These are phyloP conservation scores for Clivina fossor DNA, from an alignment of 2,888 invertebrate species.

Conservation along the genomic window DNA sequence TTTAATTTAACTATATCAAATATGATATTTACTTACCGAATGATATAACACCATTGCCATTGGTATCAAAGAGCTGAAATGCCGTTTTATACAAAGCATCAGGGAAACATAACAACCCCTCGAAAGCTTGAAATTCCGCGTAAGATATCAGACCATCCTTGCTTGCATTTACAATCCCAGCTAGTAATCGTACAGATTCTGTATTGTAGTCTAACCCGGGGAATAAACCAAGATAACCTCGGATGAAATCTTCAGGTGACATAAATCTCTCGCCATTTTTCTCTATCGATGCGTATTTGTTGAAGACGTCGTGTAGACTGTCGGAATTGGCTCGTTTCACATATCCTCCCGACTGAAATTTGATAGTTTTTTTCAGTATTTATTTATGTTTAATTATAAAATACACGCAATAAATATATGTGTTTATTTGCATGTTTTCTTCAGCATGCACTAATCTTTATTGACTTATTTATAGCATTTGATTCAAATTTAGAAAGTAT, in stretches of 20 bases:
- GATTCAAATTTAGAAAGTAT: too few species aligned
- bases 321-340: slow-evolving; percentile 87
- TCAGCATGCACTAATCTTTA: too few species aligned
- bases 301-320: slow-evolving; percentile 84
- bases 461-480: too few species aligned
- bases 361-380: slow-evolving; percentile 1
- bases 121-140: slow-evolving; percentile 97
- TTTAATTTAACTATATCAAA: too few species aligned
- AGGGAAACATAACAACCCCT: slow-evolving; percentile 92
- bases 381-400: too few species aligned
- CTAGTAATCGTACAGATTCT: slow-evolving; percentile 87
- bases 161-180: slow-evolving; percentile 88
- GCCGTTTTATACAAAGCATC: slow-evolving; percentile 98
- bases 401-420: too few species aligned
- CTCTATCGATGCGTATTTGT: slow-evolving; percentile 86
- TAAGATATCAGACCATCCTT: slow-evolving; percentile 95
- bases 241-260: slow-evolving; percentile 92
- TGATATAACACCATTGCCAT: slow-evolving; percentile 94
- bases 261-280: slow-evolving; percentile 88
- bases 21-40: slow-evolving; percentile 71
- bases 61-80: slow-evolving; percentile 97
- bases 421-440: too few species aligned
- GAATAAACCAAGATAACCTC: slow-evolving; percentile 87
- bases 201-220: slow-evolving; percentile 67
- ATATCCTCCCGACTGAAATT: slow-evolving; percentile 77